Evolutionary conservation across 1,140 invertebrate species (phyloP), one percentile per base, ranked within the genome.

Genomic region (Brachionus rotundiformis): DNA sequence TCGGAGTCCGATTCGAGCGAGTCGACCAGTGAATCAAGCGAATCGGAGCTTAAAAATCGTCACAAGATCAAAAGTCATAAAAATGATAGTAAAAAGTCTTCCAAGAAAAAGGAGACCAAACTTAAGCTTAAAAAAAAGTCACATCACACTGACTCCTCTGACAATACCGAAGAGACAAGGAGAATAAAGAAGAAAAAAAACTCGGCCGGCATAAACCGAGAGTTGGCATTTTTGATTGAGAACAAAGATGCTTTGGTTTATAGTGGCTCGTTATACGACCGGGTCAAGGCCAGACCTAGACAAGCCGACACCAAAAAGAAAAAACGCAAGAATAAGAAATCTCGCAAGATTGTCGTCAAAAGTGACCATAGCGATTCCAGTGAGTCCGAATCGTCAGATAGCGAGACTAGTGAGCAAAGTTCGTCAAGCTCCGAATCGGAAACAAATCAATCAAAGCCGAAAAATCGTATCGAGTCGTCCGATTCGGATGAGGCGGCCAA

Each of bases 201-300:
- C 33, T 77, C 75, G 27, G 11, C 27, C 16, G 76, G 76, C 6
- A 54, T 79, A 13, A 79, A 39, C 31, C 44, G 76, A 2, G 76
- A 79, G 19, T 41, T 79, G 44, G 76, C 76, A 23, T 79, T 39
- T 59, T 79, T 79, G 7, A 79, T 59, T n/a, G 31, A 79, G 29
- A 79, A 59, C n/a, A 19, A 33, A 11, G 47, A 25, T 7, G 47
- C 11, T 19, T 3, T 16, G 4, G 16, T 19, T 1, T 39, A 79
- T 11, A 73, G 36, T 44, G 47, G 63, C 4, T 79, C 76, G 19
- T 23, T 79, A 47, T 79, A 79, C 10, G 76, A 79, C 31, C 76
- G 76, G 19, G 76, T 79, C 47, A 79, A 79, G 54, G 76, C 76
- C 3, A 2, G 36, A 23, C 76, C 76, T 23, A 10, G 76, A 27